phyloP scores from a whole-genome alignment of 1,140 invertebrate species.

The Drosophila auraria region DNA sequence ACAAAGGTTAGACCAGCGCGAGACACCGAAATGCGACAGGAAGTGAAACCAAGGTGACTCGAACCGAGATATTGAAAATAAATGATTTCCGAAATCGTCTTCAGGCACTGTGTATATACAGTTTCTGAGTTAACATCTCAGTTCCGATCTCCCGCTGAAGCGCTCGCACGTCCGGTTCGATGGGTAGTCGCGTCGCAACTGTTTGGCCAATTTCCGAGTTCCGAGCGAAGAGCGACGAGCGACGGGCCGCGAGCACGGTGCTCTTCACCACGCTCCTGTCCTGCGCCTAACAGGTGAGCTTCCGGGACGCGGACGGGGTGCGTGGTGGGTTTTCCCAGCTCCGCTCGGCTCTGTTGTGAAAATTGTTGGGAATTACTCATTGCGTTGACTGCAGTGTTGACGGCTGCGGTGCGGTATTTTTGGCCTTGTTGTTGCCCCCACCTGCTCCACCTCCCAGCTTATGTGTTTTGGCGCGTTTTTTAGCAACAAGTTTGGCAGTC shows the following conservation, averaged over 20 bases:
- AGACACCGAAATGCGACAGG: neutral
- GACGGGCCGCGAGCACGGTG: constrained; percentile 4
- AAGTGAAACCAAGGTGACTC: neutral
- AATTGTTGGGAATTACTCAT: constrained; percentile 63
- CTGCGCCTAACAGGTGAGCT: constrained; percentile 77
- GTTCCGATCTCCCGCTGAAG: constrained; percentile 31
- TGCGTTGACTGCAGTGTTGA: constrained; percentile 77
- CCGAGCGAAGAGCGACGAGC: constrained; percentile 9
- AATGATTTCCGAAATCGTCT: constrained; percentile 33
- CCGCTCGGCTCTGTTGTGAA: constrained; percentile 16
- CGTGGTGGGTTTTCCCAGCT: constrained; percentile 23
- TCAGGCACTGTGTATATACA: constrained; percentile 50
- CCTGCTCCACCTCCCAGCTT: neutral
- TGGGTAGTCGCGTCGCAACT: constrained; percentile 78
- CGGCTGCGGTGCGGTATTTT: constrained; percentile 70
- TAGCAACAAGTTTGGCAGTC: constrained; percentile 71
- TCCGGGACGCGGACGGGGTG: constrained; percentile 20
- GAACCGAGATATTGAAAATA: constrained; percentile 6
- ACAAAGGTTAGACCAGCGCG: neutral
- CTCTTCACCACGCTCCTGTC: constrained; percentile 66
- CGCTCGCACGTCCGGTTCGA: constrained; percentile 69
- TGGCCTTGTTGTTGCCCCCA: constrained; percentile 39
- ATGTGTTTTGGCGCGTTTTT: constrained; percentile 71
- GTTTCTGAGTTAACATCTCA: constrained; percentile 36
- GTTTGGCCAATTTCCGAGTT: constrained; percentile 44